Conservation (phyloP, 2,888 invertebrate genomes). For the Plemyria rubiginata region DNA sequence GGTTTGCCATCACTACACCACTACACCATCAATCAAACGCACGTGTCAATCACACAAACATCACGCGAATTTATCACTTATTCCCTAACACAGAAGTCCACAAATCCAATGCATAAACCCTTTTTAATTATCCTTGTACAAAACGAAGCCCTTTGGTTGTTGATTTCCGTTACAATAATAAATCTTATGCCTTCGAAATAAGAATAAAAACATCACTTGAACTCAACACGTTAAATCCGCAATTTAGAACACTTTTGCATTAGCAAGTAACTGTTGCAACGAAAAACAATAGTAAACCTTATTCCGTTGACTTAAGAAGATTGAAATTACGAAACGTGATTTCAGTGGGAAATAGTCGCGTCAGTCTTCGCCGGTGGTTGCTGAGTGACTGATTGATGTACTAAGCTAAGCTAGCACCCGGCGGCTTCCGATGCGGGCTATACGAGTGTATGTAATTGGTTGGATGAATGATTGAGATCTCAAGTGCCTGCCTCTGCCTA, state of each 20-base stretch:
- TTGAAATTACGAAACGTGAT: conserved; percentile 28
- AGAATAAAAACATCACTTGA: conserved; percentile 27
- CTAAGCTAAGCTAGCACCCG: conserved; percentile 6
- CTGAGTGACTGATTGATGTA: conserved; percentile 57
- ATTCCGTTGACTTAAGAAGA: conserved; percentile 30
- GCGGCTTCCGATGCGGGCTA: conserved; percentile 23
- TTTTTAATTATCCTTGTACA: neutral
- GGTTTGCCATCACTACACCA: conserved; percentile 72
- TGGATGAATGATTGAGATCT: conserved; percentile 23
- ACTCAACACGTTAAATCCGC: neutral
- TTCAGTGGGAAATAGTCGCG: conserved; percentile 35
- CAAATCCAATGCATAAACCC: conserved; percentile 7
- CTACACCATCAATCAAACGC: conserved; percentile 43
- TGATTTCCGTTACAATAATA: conserved; percentile 29
- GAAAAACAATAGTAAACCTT: conserved; percentile 42
- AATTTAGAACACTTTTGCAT: conserved; percentile 15
- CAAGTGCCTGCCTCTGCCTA: conserved; percentile 27
- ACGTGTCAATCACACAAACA: conserved; percentile 42
- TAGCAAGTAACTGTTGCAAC: conserved; percentile 11
- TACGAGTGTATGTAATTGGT: conserved; percentile 24
- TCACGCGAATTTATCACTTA: conserved; percentile 32
- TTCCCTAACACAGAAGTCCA: conserved; percentile 27
- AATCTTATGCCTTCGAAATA: conserved; percentile 39
- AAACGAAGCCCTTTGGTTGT: neutral
- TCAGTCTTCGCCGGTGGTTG: conserved; percentile 48